Percentiles rank a stretch among this genome's conserved stretches.
Evolutionary conservation across 2,797 vertebrate genomes (phyloP).

Genomic region (Mormyrus hasselquistii): DNA sequence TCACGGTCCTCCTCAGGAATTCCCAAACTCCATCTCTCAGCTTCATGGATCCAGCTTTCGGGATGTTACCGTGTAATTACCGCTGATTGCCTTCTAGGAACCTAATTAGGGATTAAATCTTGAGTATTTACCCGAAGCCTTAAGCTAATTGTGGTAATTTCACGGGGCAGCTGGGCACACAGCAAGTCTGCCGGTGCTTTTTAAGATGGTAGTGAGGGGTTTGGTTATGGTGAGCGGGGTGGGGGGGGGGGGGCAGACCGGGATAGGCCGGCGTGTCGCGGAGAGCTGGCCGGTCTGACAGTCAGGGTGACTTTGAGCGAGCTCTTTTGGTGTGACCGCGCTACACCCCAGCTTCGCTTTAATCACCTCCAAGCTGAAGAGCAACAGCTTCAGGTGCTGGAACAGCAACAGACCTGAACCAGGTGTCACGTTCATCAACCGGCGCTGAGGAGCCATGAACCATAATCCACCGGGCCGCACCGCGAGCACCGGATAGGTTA

Average conservation of each 20-base stretch:
- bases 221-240: not conserved
- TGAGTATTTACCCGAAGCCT: not conserved
- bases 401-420: not conserved
- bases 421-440: not conserved
- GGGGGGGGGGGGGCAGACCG: too few species aligned
- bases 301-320: not conserved
- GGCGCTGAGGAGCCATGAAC: not conserved
- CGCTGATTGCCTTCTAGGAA: slow-evolving; percentile 33
- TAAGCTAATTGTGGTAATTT: not conserved
- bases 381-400: not conserved
- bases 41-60: not conserved
- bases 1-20: not conserved
- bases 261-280: not conserved
- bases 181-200: not conserved
- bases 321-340: not conserved
- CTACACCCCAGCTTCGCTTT: not conserved
- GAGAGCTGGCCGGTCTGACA: not conserved
- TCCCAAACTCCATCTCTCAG: not conserved
- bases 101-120: slow-evolving; percentile 15
- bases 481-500: not conserved
- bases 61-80: slow-evolving; percentile 3
- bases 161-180: not conserved
- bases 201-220: not conserved
- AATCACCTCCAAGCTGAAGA: not conserved
- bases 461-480: not conserved